Conservation (phyloP, 1,140 invertebrate species). For the Heliconius eleuchia region DNA sequence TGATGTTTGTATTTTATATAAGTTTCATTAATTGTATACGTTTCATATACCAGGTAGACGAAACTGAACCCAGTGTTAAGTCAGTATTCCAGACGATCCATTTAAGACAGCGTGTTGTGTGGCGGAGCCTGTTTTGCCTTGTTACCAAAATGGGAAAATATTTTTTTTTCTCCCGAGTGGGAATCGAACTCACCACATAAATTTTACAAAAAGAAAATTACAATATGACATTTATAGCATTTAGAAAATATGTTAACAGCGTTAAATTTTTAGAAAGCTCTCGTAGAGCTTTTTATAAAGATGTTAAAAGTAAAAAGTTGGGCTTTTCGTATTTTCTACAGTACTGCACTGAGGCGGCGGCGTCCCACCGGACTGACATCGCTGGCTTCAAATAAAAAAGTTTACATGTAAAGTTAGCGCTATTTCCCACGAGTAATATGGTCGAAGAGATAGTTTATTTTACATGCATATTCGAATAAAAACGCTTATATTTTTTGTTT, state of each 20-base stretch:
- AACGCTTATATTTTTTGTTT: no score
- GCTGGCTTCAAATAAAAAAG: not conserved
- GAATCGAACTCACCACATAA: no score
- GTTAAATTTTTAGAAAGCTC: not conserved
- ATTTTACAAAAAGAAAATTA: no score
- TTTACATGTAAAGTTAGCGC: not conserved
- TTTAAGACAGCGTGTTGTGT: no score
- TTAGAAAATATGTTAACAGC: not conserved
- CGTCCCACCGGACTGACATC: not conserved
- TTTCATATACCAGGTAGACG: no score
- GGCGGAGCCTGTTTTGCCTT: no score
- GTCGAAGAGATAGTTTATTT: not conserved
- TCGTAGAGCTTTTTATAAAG: not conserved
- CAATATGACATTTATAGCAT: not conserved
- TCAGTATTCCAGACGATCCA: no score
- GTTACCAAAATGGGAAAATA: no score
- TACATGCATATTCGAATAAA: no score
- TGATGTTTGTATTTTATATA: not conserved
- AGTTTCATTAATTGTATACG: not conserved
- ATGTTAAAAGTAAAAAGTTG: slow-evolving; percentile 5
- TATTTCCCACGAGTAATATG: not conserved
- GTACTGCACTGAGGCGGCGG: not conserved
- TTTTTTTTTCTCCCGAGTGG: no score
- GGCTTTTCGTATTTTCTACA: not conserved
- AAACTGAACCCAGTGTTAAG: no score